Percentiles rank a stretch among this genome's conserved stretches.
phyloP scores from a whole-genome alignment of 2,888 invertebrate species.

The Eremobia ochroleuca region DNA sequence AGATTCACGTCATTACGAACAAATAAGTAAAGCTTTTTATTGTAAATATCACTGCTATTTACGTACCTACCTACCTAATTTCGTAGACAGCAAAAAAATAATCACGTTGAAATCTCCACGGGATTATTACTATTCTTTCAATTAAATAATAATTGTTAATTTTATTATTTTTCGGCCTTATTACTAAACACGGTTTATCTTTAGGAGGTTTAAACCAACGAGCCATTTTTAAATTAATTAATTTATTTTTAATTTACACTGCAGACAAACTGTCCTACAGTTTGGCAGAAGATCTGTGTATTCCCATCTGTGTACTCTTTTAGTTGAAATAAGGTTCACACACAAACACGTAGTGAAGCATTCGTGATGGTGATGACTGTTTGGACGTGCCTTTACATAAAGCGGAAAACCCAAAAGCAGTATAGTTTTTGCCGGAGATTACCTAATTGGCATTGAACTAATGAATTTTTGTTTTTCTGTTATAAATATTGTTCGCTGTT shows the following conservation, averaged over 20 bases:
- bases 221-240: background rate
- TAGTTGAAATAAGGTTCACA: too few species aligned
- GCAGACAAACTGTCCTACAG: too few species aligned
- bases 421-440: background rate
- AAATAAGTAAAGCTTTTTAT: constrained; percentile 11
- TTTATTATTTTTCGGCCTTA: background rate
- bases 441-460: background rate
- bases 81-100: background rate
- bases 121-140: too few species aligned
- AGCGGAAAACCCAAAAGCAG: background rate
- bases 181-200: background rate
- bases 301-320: too few species aligned
- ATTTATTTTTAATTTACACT: too few species aligned
- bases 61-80: background rate
- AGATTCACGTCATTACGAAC: constrained; percentile 14
- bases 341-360: background rate
- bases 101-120: background rate
- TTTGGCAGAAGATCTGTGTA: too few species aligned
- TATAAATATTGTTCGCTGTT: background rate
- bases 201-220: too few species aligned
- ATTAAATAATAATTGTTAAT: background rate
- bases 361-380: background rate
- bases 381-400: background rate
- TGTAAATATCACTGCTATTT: background rate
- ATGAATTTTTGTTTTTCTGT: background rate